Conservation (phyloP, 2,113 vertebrate species). For the Pelobates fuscus region DNA sequence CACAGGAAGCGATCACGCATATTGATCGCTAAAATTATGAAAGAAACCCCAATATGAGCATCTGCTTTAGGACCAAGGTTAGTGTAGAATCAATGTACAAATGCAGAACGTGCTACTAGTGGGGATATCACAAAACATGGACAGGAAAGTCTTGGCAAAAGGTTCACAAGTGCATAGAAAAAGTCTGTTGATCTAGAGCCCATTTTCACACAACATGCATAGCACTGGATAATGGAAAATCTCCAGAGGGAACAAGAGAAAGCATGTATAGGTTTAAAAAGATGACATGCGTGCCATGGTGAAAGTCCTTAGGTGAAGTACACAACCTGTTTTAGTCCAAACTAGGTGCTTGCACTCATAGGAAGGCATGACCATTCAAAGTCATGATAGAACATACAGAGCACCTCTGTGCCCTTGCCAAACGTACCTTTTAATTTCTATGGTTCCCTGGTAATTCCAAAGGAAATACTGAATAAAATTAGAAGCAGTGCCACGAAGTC, state of each 20-base stretch:
- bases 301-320: background rate
- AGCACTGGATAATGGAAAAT: background rate
- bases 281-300: background rate
- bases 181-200: background rate
- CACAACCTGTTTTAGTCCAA: background rate
- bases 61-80: slow-evolving; percentile 43
- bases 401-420: background rate
- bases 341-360: background rate
- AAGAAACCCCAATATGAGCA: slow-evolving; percentile 32
- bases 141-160: background rate
- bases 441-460: slow-evolving; percentile 55
- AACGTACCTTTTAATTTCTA: background rate
- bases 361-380: background rate
- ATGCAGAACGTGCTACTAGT: slow-evolving; percentile 3
- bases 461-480: background rate
- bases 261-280: no score
- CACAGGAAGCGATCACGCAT: no score
- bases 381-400: background rate
- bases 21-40: slow-evolving; percentile 46
- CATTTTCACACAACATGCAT: background rate
- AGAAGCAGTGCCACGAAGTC: background rate
- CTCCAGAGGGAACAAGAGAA: background rate
- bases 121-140: background rate
- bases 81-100: slow-evolving; percentile 33
- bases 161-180: background rate